Base-by-base conservation (phyloP, 2,113 vertebrate species). In the Asarcornis scutulata region DNA sequence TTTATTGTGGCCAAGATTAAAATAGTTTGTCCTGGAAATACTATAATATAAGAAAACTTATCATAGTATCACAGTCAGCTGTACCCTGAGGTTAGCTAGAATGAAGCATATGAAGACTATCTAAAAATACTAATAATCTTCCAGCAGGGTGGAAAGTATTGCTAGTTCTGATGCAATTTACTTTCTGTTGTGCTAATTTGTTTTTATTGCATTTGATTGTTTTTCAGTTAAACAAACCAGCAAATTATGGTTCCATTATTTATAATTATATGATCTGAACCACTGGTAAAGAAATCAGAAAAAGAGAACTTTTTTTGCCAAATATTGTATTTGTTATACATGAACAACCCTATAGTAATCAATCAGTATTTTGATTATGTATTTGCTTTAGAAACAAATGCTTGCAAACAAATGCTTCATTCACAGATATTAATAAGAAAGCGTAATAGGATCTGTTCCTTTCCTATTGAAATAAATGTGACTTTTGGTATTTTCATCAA, bases 1-100 rank as follows among this genome's bases (percentile, higher is more conserved):
- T 94, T 89, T 93, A 44, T 88, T 82, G 68, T 76, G 84, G 40
- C 40, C 7, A n/a, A 93, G 80, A 92, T 94, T 93, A 86, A 85
- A 93, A 87, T 76, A 50, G 69, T 93, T 91, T 91, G 29, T 92
- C 34, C 62, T 96, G 83, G 71, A 76, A 94, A 86, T 74, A 38
- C 44, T 92, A 44, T 95, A 88, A 73, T 84, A 46, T 55, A 89
- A 76, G 77, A 80, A 89, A 92, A 80, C 20, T 16, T 20, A 56
- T 13, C 3, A 0, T 36, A 31, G 42, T 66, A 68, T 84, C 74
- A 68, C 27, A 76, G 50, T 38, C 53, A 32, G 36, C 50, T 34
- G 5, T 79, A 52, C 32, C 46, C 59, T 2, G 0, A 31, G 42
- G 46, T 68, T 72, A 84, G 29, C 46, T 26, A 27, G 69, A 89